Evolutionary conservation across 1,140 invertebrate genomes (phyloP).

Genomic region (Drosophila tsacasi): DNA sequence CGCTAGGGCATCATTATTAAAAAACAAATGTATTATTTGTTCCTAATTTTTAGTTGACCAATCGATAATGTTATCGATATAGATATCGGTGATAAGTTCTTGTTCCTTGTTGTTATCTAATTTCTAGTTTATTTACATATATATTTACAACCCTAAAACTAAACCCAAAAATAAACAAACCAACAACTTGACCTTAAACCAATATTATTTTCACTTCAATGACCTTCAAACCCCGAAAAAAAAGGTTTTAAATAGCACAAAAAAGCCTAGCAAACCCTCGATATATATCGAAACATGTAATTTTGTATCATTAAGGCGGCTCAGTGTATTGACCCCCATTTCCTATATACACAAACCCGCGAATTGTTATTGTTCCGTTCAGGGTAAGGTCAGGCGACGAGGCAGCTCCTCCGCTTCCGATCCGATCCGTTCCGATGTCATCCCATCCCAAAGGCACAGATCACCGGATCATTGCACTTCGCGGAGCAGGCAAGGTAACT

Average conservation of each 20-base stretch:
- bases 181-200: neutral
- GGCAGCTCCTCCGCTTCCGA: conserved; percentile 29
- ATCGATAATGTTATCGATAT: no score
- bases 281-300: conserved; percentile 5
- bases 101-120: no score
- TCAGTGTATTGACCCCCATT: conserved; percentile 44
- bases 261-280: neutral
- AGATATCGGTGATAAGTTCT: no score
- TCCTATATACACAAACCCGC: neutral
- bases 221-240: neutral
- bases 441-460: conserved; percentile 5
- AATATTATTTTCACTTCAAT: neutral
- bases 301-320: conserved; percentile 21
- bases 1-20: no score
- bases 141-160: neutral
- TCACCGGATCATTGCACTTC: conserved; percentile 65
- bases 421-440: conserved; percentile 6
- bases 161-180: neutral
- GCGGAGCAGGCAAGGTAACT: conserved; percentile 65
- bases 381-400: conserved; percentile 29
- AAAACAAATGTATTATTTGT: no score
- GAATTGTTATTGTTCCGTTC: conserved; percentile 10
- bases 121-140: no score
- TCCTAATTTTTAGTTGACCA: no score
- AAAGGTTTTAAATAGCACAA: neutral